phyloP scores from a whole-genome alignment of 2,888 invertebrate genomes.

The Ariolimax columbianus region DNA sequence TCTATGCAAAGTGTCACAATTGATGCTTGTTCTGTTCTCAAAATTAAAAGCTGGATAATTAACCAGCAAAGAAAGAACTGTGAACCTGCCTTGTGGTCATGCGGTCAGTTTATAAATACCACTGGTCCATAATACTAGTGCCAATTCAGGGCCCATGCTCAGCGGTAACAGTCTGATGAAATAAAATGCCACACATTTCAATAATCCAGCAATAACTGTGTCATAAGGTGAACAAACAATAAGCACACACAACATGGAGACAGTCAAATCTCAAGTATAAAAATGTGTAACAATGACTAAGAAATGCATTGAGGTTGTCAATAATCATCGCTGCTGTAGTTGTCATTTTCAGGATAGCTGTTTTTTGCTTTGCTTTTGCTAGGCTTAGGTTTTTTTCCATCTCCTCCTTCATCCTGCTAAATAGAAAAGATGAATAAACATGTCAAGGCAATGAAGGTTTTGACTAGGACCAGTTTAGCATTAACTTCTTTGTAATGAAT shows the following conservation, averaged over 20 bases:
- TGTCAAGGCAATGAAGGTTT: no score
- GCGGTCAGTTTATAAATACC: no score
- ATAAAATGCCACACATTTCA: neutral
- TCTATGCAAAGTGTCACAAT: no score
- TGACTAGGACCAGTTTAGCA: no score
- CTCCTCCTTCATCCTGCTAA: neutral
- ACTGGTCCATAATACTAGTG: no score
- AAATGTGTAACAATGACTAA: slow-evolving; percentile 20
- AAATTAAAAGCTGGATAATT: no score
- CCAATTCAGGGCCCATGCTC: no score
- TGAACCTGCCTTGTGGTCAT: no score
- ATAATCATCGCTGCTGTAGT: slow-evolving; percentile 38
- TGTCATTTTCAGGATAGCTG: slow-evolving; percentile 19
- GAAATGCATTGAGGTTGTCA: neutral
- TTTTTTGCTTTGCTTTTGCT: slow-evolving; percentile 13
- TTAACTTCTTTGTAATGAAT: no score
- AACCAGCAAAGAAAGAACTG: no score
- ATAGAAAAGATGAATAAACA: neutral
- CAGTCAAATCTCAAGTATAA: neutral
- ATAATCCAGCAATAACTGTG: neutral
- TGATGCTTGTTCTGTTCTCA: no score
- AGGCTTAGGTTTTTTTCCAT: neutral
- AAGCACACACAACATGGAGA: slow-evolving; percentile 15
- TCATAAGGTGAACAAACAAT: neutral
- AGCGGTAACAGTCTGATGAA: no score